These are phyloP conservation scores for Trichogramma dendrolimi DNA, from an alignment of 2,888 invertebrate genomes.

Conservation along the genomic window DNA sequence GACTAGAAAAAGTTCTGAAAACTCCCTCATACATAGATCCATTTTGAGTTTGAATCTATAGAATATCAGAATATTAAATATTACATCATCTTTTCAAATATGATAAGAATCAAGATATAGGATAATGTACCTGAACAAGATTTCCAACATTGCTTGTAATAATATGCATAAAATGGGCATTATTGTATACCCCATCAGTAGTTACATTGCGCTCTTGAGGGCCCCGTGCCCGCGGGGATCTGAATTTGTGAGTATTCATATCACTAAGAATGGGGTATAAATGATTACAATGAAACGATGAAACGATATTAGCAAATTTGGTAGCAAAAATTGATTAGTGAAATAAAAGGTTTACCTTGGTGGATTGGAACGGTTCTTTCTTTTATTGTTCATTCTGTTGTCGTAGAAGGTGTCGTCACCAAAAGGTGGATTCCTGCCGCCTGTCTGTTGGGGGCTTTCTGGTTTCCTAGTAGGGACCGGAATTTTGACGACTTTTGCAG, in stretches of 20 bases:
- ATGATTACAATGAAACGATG: not conserved
- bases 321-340: not conserved
- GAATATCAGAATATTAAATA: slow-evolving; percentile 6
- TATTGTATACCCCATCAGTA: slow-evolving; percentile 84
- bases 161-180: slow-evolving; percentile 86
- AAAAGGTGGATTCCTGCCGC: slow-evolving; percentile 51
- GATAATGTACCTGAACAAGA: slow-evolving; percentile 60
- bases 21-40: slow-evolving; percentile 85
- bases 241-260: slow-evolving; percentile 40
- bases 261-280: not conserved
- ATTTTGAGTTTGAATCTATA: slow-evolving; percentile 72
- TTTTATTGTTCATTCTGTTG: slow-evolving; percentile 74
- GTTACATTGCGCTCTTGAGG: slow-evolving; percentile 59
- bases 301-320: not conserved
- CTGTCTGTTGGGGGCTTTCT: slow-evolving; percentile 73
- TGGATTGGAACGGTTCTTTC: slow-evolving; percentile 77
- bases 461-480: slow-evolving; percentile 80
- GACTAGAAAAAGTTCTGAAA: slow-evolving; percentile 82
- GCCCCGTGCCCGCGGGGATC: slow-evolving; percentile 63
- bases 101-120: not conserved
- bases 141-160: slow-evolving; percentile 82
- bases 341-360: slow-evolving; percentile 58
- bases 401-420: slow-evolving; percentile 50
- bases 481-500: slow-evolving; percentile 64
- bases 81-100: not conserved